Conservation (phyloP, 2,113 vertebrate species). For the Tapirus terrestris region DNA sequence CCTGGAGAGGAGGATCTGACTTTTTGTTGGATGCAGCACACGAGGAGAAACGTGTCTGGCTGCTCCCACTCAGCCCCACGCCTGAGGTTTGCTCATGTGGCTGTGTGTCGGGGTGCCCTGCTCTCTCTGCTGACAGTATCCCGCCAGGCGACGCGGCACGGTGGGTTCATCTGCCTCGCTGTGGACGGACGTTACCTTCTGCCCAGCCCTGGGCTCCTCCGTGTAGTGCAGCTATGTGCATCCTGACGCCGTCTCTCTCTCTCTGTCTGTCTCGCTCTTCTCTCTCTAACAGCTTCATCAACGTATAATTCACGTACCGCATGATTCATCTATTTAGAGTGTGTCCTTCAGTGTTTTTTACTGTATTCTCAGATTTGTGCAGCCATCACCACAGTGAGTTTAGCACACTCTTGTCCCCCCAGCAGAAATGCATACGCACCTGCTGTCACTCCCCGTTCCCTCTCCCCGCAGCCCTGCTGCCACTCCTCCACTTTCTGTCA, state of each 20-base stretch:
- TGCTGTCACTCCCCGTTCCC: neutral
- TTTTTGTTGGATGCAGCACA: accelerated
- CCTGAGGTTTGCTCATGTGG: accelerated
- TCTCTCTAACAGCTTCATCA: neutral
- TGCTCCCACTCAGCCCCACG: neutral
- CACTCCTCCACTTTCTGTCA: accelerated
- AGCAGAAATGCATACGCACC: accelerated
- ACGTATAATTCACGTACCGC: accelerated
- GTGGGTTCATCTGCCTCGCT: accelerated
- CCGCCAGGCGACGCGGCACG: accelerated
- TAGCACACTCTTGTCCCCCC: neutral
- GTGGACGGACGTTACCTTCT: accelerated
- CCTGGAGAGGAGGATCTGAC: neutral
- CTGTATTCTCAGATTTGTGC: accelerated
- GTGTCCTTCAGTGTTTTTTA: accelerated
- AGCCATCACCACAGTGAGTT: accelerated
- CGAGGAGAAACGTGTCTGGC: neutral
- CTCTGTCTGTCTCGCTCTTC: no score
- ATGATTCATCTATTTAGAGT: accelerated
- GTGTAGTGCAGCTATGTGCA: no score
- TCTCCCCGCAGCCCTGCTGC: neutral
- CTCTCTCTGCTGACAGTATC: accelerated
- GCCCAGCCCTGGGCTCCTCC: neutral
- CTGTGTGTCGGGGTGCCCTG: no score
- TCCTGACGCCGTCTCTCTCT: neutral